Conservation (phyloP, 2,797 vertebrate species). For the Enteromius fasciolatus region DNA sequence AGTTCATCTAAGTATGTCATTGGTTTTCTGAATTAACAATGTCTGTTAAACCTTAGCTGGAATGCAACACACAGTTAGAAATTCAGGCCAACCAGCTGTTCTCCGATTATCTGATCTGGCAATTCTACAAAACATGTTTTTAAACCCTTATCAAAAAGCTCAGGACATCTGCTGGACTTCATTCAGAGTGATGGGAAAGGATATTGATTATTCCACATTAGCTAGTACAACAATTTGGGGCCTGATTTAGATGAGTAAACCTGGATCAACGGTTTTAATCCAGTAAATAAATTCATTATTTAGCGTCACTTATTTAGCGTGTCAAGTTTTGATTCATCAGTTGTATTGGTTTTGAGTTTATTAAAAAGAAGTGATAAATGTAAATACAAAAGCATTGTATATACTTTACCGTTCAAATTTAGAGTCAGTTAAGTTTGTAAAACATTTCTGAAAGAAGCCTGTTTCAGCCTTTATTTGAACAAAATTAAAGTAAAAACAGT, state of each 20-base stretch:
- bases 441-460: neutral
- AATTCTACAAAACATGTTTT: conserved; percentile 22
- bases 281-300: neutral
- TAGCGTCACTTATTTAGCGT: neutral
- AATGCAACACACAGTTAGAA: neutral
- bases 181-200: conserved; percentile 53
- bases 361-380: too few species aligned
- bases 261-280: neutral
- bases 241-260: conserved; percentile 31
- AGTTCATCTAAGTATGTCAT: neutral
- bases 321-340: neutral
- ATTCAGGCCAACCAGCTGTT: conserved; percentile 24
- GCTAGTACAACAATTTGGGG: conserved; percentile 27
- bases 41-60: neutral
- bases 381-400: neutral
- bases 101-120: conserved; percentile 33
- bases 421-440: neutral
- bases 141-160: conserved; percentile 53
- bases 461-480: neutral
- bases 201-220: conserved; percentile 49
- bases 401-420: neutral
- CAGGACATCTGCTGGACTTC: conserved; percentile 50
- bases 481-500: too few species aligned
- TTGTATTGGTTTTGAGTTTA: neutral
- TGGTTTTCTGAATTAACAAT: neutral